Base-by-base conservation (phyloP, 2,113 vertebrate species). In the Myiagra hebetior region DNA sequence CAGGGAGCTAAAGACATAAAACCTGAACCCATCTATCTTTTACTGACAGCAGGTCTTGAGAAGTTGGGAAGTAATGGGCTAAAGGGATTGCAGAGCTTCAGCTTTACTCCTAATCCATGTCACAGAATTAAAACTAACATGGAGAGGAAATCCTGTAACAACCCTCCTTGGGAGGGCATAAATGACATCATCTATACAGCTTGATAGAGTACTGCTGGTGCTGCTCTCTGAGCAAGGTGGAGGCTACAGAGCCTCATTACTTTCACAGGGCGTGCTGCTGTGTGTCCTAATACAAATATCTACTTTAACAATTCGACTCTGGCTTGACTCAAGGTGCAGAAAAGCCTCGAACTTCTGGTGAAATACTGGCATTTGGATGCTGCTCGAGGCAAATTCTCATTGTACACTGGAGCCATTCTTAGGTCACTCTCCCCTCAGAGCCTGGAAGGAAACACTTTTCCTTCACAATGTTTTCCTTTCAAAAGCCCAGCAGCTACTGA, bases 1-100 rank as follows among this genome's bases (percentile, higher is more conserved):
- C 53, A 50, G 14, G 14, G 17, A 70, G 27, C 50, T 88, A 21
- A 95, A 93, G 94, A 50, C 44, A 67, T 74, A 56, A 92, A 92
- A 72, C 44, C 44, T 46, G n/a, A 85, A 93, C 49, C 59, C 74
- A 20, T 85, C 69, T 46, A 15, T 88, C 65, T 65, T 64, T 18
- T 56, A 41, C 81, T 93, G 47, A 50, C 33, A 12, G 52, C 14
- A 42, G 31, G 11, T 65, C 59, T 59, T 63, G 82, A 63, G 37
- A 80, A 57, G 23, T 3, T 72, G 31, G 30, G 44, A 72, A 14
- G 10, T 53, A 78, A 37, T 19, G 30, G 59, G 42, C 55, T 89
- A 55, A 77, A 76, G 39, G 24, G 53, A 24, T 44, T 67, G 42
- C 26, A 84, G 50, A 85, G 63, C 53, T 87, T 70, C 30, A 35